A percentile compares a stretch with the other conserved stretches of the same genome.
phyloP scores from a whole-genome alignment of 1,140 invertebrate genomes.

The Trialeurodes vaporariorum region DNA sequence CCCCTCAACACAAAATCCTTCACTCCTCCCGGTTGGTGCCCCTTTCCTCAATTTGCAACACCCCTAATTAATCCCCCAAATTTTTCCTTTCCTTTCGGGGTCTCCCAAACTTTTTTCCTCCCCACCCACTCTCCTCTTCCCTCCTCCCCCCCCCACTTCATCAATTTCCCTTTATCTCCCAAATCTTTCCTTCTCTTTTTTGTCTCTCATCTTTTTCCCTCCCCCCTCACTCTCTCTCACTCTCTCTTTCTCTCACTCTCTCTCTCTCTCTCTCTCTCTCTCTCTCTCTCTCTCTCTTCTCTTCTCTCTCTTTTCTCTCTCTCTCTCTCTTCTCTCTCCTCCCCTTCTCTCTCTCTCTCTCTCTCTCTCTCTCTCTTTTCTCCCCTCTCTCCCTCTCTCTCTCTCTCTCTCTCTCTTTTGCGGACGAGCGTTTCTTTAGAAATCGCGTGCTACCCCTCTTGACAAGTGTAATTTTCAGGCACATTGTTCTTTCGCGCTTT shows the following conservation, averaged over 20 bases:
- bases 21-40: no score
- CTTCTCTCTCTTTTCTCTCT: neutral
- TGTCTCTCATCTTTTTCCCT: neutral
- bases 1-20: no score
- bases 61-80: no score
- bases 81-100: no score
- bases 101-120: no score
- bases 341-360: neutral
- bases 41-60: no score
- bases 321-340: neutral
- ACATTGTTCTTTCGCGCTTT: no score
- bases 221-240: neutral
- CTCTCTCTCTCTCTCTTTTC: neutral
- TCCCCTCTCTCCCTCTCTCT: neutral
- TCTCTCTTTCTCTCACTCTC: neutral
- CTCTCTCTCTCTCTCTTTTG: neutral
- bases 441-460: no score
- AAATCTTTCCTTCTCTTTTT: neutral
- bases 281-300: neutral
- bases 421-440: no score
- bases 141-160: neutral
- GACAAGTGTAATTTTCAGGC: no score
- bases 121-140: neutral
- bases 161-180: neutral
- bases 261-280: neutral